phyloP scores from a whole-genome alignment of 2,888 invertebrate species.

The Gnatocerus cornutus region DNA sequence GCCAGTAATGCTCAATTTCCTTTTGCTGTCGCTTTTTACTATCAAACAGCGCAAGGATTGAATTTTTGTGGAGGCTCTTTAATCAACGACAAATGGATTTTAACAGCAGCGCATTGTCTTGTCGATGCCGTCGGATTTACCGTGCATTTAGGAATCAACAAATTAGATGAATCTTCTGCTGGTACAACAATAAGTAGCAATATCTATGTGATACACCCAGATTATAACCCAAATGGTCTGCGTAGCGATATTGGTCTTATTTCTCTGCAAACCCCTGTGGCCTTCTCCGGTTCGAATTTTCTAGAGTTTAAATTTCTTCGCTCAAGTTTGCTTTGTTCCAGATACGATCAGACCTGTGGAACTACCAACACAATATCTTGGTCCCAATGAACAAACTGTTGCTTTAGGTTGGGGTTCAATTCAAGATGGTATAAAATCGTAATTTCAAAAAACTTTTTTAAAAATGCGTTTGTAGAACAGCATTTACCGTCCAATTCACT shows the following conservation, averaged over 20 bases:
- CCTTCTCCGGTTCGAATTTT: neutral
- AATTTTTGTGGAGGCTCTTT: slow-evolving; percentile 24
- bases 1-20: slow-evolving; percentile 10
- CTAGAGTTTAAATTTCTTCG: neutral
- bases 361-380: slow-evolving; percentile 8
- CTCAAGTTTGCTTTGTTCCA: neutral
- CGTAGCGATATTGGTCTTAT: slow-evolving; percentile 3
- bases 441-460: no score
- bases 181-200: neutral
- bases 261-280: neutral
- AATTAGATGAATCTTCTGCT: neutral
- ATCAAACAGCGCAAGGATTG: neutral
- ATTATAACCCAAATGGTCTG: neutral
- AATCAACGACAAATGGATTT: slow-evolving; percentile 23
- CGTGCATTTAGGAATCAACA: neutral
- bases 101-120: slow-evolving; percentile 29
- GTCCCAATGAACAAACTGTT: neutral
- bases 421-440: neutral
- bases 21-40: slow-evolving; percentile 19
- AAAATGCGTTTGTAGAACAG: neutral
- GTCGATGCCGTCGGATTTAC: neutral
- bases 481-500: neutral
- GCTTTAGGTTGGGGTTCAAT: slow-evolving; percentile 25
- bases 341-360: slow-evolving; percentile 7
- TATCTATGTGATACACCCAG: neutral